Evolutionary conservation across 2,113 vertebrate genomes (phyloP), one percentile per base, ranked within the genome.

Genomic region (Theristicus caerulescens): DNA sequence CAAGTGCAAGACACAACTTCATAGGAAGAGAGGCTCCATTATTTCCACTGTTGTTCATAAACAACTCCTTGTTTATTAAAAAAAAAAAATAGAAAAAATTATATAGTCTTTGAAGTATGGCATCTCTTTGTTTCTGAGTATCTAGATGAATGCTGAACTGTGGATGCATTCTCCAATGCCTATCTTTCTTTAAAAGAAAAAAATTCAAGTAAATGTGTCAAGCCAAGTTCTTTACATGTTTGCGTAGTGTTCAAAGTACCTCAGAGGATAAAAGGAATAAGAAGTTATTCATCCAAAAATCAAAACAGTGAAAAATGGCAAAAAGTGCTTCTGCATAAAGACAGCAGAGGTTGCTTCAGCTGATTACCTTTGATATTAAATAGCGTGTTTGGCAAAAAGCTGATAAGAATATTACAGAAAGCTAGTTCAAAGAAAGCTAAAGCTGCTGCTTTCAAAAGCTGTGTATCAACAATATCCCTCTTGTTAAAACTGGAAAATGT

Each of bases 331-430:
- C 61, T 94, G 65, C 55, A 36, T 79, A 72, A 88, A 88, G 82
- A 73, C 89, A 93, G 91, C 91, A 93, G 90, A 73, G 73, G 57
- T 80, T 94, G 62, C 90, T 91, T 83, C 67, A 88, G 84, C 81
- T 93, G 78, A 66, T 95, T 92, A 86, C 64, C 88, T 97, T 97
- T 97, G 91, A 97, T 95, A 96, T 93, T 78, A 96, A 97, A 95
- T 79, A 70, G 29, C 3, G 2, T 66, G 24, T 87, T 96, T 95
- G 82, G 89, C 93, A 95, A 76, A 82, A 74, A 94, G 73, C 76
- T 90, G 79, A 87, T 97, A 94, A 91, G 74, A 82, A 42, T 89
- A 71, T 90, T 92, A 64, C 64, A 59, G 73, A 94, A 94, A 93
- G 34, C 76, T 61, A 78, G 69, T 97, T 96, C 86, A 96, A 95